Conservation (phyloP, 2,888 invertebrate species). For the Hirtodrosophila confusa region DNA sequence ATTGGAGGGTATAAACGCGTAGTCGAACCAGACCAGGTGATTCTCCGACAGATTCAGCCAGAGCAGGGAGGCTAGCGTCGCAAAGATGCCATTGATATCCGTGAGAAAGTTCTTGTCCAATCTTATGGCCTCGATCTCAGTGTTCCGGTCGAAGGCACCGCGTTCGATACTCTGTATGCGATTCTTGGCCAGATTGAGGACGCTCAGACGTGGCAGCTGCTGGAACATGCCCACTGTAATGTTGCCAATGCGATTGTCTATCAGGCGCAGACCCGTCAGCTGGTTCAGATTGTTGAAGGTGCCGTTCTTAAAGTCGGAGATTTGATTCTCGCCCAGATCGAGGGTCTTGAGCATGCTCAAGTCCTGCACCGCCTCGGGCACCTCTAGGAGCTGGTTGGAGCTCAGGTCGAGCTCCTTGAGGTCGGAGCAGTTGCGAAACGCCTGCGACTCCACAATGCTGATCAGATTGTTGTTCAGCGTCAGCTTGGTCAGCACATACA, state of each 20-base stretch:
- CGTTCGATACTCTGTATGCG: conserved; percentile 93
- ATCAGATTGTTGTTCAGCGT: conserved; percentile 94
- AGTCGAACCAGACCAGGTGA: conserved; percentile 96
- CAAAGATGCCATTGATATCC: conserved; percentile 95
- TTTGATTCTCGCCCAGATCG: conserved; percentile 96
- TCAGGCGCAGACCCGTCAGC: conserved; percentile 93
- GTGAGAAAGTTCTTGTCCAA: conserved; percentile 94
- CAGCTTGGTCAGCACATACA: conserved; percentile 92
- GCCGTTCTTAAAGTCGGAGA: conserved; percentile 92
- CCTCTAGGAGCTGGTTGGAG: conserved; percentile 91
- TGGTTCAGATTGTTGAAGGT: conserved; percentile 94
- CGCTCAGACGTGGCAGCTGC: conserved; percentile 92
- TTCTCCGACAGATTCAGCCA: conserved; percentile 96
- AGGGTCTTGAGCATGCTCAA: conserved; percentile 93
- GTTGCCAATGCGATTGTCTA: conserved; percentile 95
- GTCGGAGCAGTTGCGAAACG: conserved; percentile 94
- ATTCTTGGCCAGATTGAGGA: conserved; percentile 94
- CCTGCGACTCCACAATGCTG: conserved; percentile 90
- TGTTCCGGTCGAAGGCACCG: conserved; percentile 92
- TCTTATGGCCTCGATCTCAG: conserved; percentile 92
- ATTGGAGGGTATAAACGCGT: conserved; percentile 94
- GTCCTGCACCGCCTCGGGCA: conserved; percentile 93
- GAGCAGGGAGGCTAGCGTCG: conserved; percentile 92
- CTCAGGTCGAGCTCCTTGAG: conserved; percentile 95
- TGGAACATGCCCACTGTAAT: conserved; percentile 93